These are phyloP conservation scores for Neomonachus schauinslandi DNA, from an alignment of 2,113 vertebrate genomes.

Conservation along the genomic window DNA sequence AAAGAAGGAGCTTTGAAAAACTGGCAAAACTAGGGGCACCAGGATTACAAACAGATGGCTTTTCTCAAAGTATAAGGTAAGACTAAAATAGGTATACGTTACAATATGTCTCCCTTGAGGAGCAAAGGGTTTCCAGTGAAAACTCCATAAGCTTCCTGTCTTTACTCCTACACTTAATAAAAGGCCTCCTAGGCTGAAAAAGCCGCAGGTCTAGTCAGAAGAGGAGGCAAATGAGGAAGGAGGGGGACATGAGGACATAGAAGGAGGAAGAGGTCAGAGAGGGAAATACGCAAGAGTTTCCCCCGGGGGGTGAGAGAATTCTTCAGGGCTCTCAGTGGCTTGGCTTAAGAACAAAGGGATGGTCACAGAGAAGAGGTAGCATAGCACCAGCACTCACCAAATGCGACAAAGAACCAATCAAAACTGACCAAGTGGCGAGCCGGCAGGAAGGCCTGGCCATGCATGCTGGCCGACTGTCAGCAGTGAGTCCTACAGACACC, in stretches of 20 bases:
- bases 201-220: not conserved
- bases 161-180: not conserved
- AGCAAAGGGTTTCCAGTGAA: not conserved
- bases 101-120: not conserved
- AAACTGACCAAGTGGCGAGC: not conserved
- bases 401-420: not conserved
- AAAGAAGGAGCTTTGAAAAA: not conserved
- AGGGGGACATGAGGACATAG: accelerated
- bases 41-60: not conserved
- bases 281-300: accelerated
- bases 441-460: not conserved
- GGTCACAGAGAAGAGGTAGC: not conserved
- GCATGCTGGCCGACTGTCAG: not conserved
- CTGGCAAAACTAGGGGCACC: not conserved
- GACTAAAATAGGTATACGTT: not conserved
- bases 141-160: not conserved
- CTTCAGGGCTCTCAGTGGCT: accelerated
- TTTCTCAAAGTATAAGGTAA: not conserved
- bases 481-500: not conserved
- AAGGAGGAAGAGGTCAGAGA: not conserved
- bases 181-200: not conserved
- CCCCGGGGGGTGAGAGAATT: not conserved
- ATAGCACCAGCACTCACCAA: not conserved
- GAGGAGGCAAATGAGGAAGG: not conserved
- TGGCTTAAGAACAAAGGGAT: not conserved